Base-by-base conservation (phyloP, 2,888 invertebrate genomes). In the Lucinisca nassula region DNA sequence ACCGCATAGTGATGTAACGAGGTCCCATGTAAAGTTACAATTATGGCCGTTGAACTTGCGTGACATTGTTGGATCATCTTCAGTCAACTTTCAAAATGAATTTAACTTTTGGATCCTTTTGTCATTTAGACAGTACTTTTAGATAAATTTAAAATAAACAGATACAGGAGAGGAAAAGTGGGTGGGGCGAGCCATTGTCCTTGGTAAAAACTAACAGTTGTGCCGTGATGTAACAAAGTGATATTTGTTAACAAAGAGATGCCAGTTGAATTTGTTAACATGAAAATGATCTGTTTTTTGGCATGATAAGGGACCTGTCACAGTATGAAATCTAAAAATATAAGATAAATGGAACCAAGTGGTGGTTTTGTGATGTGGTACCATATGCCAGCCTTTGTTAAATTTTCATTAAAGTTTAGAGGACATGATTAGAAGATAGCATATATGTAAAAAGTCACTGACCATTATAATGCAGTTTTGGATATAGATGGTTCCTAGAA, bases 1-100 rank as follows among this genome's bases (percentile, higher is more conserved):
- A 85, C 74, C 75, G 61, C 40, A 79, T 38, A 30, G 30, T 82
- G 85, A 79, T 82, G 79, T 82, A 82, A 85, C 79, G 6, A 30
- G 40, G 73, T 21, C 49, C 75, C 67, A 67, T 67, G 67, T 67
- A 35, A 67, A 67, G 35, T 67, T 67, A 35, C 35, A 2, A 32
- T 35, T 35, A 17, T 8, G 67, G 67, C 10, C 35, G n/a, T 67
- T 67, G 67, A 67, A 67, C 67, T 67, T 67, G 35, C 35, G 67
- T 67, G 67, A 67, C 24, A 35, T 67, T 35, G 17, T 67, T 67
- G 35, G 67, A 67, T 67, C 35, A 67, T 14, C 35, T 10, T 6
- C 3, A 67, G 67, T 67, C 58, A 58, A 58, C 27, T 58, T 58
- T 58, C 21, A 58, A 27, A 58, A 58, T 27, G 27, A 58, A 2